Percentiles rank a stretch among this genome's conserved stretches.
Evolutionary conservation across 2,113 vertebrate species (phyloP).

Genomic region (Calidris pugnax): DNA sequence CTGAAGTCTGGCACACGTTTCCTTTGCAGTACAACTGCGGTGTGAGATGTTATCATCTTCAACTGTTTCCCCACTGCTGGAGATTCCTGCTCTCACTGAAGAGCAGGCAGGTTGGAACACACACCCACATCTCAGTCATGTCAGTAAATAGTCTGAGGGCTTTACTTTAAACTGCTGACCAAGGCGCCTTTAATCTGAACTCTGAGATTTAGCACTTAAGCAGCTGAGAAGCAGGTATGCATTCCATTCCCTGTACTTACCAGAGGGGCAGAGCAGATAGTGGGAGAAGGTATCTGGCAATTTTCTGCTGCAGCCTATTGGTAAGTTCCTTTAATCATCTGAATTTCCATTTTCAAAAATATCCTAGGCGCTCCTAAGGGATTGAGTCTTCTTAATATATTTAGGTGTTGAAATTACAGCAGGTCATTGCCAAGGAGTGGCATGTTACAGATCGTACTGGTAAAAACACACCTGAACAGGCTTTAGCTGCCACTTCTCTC

Average conservation of each 20-base stretch:
- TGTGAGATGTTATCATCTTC: background rate
- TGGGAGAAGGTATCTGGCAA: background rate
- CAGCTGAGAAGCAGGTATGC: background rate
- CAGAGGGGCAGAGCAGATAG: background rate
- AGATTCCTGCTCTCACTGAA: background rate
- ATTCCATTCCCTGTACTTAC: constrained; percentile 5
- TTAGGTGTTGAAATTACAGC: background rate
- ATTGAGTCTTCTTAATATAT: background rate
- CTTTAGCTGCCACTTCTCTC: constrained; percentile 6
- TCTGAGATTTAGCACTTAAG: background rate
- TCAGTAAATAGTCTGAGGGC: background rate
- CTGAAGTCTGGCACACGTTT: background rate
- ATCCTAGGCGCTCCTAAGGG: background rate
- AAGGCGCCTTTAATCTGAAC: background rate
- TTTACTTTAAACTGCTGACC: constrained; percentile 23
- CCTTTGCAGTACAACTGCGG: background rate
- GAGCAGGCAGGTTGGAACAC: constrained; percentile 21
- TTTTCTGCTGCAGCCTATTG: background rate
- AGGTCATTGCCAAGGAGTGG: background rate
- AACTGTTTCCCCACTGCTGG: background rate
- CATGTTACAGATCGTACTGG: background rate
- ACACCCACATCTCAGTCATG: background rate
- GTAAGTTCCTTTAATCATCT: background rate
- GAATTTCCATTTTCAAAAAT: constrained; percentile 8
- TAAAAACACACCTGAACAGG: background rate